phyloP scores from a whole-genome alignment of 2,113 vertebrate species.

The Oriolus oriolus region DNA sequence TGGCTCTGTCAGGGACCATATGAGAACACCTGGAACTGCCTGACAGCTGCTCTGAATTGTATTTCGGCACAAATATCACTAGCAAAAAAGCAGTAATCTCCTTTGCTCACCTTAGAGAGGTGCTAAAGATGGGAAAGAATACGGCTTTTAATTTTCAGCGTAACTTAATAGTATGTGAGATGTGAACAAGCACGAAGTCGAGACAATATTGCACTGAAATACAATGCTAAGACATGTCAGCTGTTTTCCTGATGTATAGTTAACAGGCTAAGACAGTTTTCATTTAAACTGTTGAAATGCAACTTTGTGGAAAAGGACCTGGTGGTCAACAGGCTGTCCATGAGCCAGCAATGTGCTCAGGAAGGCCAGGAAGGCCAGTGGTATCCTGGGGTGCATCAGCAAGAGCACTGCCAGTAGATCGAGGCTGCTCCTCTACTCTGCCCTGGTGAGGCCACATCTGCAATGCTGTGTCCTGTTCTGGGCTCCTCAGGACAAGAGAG shows the following conservation, averaged over 20 bases:
- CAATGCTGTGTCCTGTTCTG: neutral
- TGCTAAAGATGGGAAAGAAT: neutral
- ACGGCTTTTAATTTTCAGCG: neutral
- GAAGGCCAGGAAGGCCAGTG: neutral
- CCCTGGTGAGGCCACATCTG: neutral
- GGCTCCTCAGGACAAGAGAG: neutral
- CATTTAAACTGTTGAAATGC: neutral
- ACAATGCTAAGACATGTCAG: neutral
- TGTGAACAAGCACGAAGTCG: neutral
- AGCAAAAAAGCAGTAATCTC: neutral
- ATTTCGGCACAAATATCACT: neutral
- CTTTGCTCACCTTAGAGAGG: neutral
- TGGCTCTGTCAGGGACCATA: neutral
- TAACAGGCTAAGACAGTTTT: neutral
- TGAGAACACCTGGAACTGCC: neutral
- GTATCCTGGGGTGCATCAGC: neutral
- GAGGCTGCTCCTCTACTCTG: neutral
- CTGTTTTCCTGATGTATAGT: neutral
- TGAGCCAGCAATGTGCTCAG: neutral
- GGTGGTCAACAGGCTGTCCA: neutral
- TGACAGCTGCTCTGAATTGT: neutral
- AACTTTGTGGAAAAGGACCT: neutral
- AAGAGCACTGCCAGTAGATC: accelerated
- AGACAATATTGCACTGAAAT: neutral
- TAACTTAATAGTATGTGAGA: neutral